Conservation (phyloP, 1,140 invertebrate species). For the Caenorhabditis inopinata region DNA sequence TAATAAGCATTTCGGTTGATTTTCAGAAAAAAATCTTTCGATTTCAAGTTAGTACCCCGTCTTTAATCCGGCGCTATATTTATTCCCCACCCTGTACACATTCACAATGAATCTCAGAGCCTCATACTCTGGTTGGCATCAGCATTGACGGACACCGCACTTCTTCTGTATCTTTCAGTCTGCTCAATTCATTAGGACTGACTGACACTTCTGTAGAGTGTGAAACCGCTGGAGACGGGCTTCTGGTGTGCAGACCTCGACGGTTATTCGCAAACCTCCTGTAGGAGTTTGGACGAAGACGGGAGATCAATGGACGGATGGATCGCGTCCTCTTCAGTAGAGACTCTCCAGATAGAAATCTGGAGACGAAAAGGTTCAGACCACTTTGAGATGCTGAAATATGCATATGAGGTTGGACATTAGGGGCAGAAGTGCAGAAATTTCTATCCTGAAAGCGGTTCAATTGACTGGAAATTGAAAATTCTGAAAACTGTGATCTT, state of each 20-base stretch:
- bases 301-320: constrained; percentile 35
- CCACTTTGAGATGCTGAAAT: constrained; percentile 37
- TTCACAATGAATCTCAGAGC: not conserved
- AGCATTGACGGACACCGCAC: not conserved
- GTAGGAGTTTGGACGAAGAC: constrained; percentile 35
- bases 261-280: constrained; percentile 29
- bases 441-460: too few relatives aligned
- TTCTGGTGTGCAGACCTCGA: not conserved
- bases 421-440: too few relatives aligned
- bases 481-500: too few relatives aligned
- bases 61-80: too few relatives aligned
- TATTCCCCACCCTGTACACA: too few relatives aligned
- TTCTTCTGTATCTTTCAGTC: not conserved
- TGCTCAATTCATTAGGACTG: not conserved
- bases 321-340: constrained; percentile 33
- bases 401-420: too few relatives aligned
- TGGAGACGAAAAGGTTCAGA: constrained; percentile 29
- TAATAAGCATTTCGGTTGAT: too few relatives aligned
- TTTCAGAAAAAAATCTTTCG: too few relatives aligned
- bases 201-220: constrained; percentile 11
- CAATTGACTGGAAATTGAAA: too few relatives aligned
- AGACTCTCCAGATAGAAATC: constrained; percentile 33
- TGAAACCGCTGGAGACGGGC: not conserved
- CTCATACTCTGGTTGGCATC: not conserved
- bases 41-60: too few relatives aligned